Evolutionary conservation across 2,797 vertebrate species (phyloP).

Genomic region (Molossus molossus): DNA sequence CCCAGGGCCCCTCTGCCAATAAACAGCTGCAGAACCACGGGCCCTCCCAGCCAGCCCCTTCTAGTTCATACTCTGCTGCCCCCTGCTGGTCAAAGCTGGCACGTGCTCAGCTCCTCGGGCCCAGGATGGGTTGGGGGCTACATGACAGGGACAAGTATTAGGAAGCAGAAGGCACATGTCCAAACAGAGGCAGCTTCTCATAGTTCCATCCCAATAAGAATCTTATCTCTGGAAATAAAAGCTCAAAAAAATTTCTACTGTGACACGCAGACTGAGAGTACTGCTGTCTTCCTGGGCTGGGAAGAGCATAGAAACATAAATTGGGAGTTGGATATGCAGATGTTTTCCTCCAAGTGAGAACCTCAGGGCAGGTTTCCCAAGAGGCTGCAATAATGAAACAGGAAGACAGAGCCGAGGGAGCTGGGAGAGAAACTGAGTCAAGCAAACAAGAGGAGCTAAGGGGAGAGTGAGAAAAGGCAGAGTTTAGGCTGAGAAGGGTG

Average conservation of each 20-base stretch:
- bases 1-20: background rate
- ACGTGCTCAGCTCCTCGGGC: background rate
- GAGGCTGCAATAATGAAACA: background rate
- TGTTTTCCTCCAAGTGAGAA: slow-evolving; percentile 10
- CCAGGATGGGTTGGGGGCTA: too few species aligned
- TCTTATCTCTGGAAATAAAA: background rate
- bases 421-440: background rate
- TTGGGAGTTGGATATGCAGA: background rate
- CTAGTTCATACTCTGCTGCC: slow-evolving; percentile 62
- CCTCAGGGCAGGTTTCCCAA: background rate
- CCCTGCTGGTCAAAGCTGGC: background rate
- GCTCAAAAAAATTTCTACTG: background rate
- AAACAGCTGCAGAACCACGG: fast-evolving
- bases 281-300: background rate
- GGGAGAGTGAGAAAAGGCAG: background rate
- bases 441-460: background rate
- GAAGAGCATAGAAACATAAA: background rate
- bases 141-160: background rate
- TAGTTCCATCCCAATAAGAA: background rate
- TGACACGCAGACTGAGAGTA: background rate
- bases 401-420: background rate
- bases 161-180: background rate
- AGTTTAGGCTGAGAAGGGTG: background rate
- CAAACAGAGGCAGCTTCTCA: background rate
- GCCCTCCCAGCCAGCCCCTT: background rate